Percentiles rank a stretch among this genome's conserved stretches.
These are phyloP conservation scores for Plectrocnemia conspersa DNA, from an alignment of 1,140 invertebrate species.

Conservation along the genomic window DNA sequence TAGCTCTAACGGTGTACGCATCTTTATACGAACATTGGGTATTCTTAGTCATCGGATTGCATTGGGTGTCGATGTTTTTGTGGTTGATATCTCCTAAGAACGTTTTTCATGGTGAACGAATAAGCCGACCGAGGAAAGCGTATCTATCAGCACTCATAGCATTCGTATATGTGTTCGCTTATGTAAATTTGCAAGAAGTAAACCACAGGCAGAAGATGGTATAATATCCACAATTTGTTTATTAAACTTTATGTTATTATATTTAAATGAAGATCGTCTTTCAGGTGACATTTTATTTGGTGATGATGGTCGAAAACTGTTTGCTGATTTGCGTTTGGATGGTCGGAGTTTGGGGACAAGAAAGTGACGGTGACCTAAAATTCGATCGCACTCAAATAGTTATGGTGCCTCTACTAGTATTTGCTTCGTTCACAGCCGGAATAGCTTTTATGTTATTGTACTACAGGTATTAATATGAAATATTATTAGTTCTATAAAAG, in stretches of 20 bases:
- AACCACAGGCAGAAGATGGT: constrained; percentile 77
- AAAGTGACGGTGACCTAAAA: constrained; percentile 37
- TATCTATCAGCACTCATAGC: constrained; percentile 71
- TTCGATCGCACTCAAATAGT: constrained; percentile 37
- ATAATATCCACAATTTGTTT: neutral
- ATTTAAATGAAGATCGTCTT: constrained; percentile 25
- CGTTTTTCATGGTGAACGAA: constrained; percentile 75
- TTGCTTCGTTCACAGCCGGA: constrained; percentile 67
- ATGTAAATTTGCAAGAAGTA: constrained; percentile 79
- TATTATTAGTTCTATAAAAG: too few species aligned
- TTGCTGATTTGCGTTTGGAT: constrained; percentile 68
- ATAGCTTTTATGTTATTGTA: constrained; percentile 81
- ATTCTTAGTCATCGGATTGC: constrained; percentile 71
- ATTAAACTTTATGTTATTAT: constrained; percentile 15
- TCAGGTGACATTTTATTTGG: constrained; percentile 79
- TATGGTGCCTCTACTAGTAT: constrained; percentile 51
- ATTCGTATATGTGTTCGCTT: constrained; percentile 86
- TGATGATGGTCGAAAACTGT: constrained; percentile 85
- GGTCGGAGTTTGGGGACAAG: constrained; percentile 52
- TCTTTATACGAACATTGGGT: constrained; percentile 79
- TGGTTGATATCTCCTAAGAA: constrained; percentile 83
- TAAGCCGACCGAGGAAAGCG: constrained; percentile 61
- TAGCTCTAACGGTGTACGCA: constrained; percentile 80
- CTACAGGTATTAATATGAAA: constrained; percentile 54
- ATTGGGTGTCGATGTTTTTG: constrained; percentile 80